These are phyloP conservation scores for Onychostruthus taczanowskii DNA, from an alignment of 2,113 vertebrate species.

Conservation along the genomic window DNA sequence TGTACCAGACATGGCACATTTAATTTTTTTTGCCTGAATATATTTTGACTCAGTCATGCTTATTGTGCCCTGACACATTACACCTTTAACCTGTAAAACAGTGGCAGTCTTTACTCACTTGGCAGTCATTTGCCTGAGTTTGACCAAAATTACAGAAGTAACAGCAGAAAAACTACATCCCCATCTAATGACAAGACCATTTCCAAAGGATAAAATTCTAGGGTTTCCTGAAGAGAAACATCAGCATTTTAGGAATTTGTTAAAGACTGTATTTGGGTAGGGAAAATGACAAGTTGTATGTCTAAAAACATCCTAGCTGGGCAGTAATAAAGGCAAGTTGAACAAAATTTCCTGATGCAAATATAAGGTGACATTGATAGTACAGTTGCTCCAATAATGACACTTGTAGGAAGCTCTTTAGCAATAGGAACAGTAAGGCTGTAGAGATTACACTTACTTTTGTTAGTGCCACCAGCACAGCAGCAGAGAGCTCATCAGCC, in stretches of 20 bases:
- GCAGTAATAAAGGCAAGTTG: background rate
- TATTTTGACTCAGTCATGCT: background rate
- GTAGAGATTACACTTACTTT: background rate
- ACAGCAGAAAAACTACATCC: background rate
- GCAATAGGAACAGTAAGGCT: background rate
- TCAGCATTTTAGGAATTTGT: background rate
- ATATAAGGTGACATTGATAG: background rate
- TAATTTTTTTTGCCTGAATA: background rate
- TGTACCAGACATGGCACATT: background rate
- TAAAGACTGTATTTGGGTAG: background rate
- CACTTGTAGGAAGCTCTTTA: background rate
- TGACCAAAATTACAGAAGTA: background rate
- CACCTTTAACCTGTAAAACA: background rate
- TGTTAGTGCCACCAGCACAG: background rate
- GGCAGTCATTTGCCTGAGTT: background rate
- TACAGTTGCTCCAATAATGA: background rate
- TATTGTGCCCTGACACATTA: background rate
- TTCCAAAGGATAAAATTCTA: background rate
- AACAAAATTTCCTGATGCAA: background rate
- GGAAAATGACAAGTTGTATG: background rate
- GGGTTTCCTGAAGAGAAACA: background rate
- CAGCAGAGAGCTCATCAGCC: background rate
- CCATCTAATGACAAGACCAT: background rate
- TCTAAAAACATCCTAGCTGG: background rate
- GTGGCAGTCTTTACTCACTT: background rate